A percentile compares a stretch with the other conserved stretches of the same genome.
phyloP scores from a whole-genome alignment of 2,888 invertebrate species.

The Saturnia pavonia region DNA sequence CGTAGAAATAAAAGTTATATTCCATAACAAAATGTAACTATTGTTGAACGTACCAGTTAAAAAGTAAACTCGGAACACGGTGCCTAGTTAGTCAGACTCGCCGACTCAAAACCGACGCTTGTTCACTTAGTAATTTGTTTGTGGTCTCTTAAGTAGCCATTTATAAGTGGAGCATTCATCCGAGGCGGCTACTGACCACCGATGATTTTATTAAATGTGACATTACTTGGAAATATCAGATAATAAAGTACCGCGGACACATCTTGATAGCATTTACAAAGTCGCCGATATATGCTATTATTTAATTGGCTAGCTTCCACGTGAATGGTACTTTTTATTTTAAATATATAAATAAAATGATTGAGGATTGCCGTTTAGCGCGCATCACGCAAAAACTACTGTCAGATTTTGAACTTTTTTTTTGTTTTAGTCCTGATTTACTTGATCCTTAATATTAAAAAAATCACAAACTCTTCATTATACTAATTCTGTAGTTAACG shows the following conservation, averaged over 20 bases:
- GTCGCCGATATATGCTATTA: slow-evolving; percentile 49
- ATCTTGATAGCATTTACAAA: slow-evolving; percentile 65
- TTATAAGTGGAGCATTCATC: slow-evolving; percentile 68
- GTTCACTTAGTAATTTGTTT: slow-evolving; percentile 65
- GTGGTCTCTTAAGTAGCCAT: slow-evolving; percentile 63
- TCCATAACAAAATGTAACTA: slow-evolving; percentile 8
- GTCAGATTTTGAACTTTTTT: too few species aligned
- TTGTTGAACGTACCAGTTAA: slow-evolving; percentile 31
- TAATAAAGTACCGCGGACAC: slow-evolving; percentile 58
- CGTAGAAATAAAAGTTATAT: not conserved
- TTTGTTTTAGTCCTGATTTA: too few species aligned
- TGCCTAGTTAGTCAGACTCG: slow-evolving; percentile 44
- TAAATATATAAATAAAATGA: too few species aligned
- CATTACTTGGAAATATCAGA: slow-evolving; percentile 70
- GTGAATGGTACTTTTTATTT: slow-evolving; percentile 21
- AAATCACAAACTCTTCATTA: too few species aligned
- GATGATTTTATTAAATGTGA: slow-evolving; percentile 68
- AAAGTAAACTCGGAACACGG: slow-evolving; percentile 36
- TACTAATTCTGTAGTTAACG: too few species aligned
- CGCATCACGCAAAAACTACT: too few species aligned
- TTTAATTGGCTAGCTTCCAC: slow-evolving; percentile 61
- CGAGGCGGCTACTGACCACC: slow-evolving; percentile 46
- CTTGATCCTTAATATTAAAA: too few species aligned
- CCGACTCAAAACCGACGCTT: slow-evolving; percentile 36
- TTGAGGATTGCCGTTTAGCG: too few species aligned